phyloP scores from a whole-genome alignment of 2,797 vertebrate species.

The Synanceia verrucosa region DNA sequence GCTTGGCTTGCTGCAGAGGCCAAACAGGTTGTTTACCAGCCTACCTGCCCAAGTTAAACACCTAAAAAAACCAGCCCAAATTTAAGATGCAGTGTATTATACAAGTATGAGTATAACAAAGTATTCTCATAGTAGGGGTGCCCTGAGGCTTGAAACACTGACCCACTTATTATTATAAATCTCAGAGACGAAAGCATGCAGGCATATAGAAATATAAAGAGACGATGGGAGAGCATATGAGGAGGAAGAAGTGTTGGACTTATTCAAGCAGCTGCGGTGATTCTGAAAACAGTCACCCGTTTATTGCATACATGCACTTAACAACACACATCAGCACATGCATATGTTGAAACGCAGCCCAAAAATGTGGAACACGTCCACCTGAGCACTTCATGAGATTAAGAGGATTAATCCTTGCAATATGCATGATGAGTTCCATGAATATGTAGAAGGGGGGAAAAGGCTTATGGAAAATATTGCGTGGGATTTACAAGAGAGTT shows the following conservation, averaged over 20 bases:
- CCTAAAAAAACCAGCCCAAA: neutral
- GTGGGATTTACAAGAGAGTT: conserved; percentile 20
- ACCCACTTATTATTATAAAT: no score
- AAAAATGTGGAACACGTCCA: conserved; percentile 54
- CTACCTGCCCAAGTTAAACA: conserved; percentile 15
- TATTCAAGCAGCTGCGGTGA: conserved; percentile 20
- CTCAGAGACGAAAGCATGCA: neutral
- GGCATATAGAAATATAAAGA: conserved; percentile 9
- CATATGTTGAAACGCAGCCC: conserved; percentile 23
- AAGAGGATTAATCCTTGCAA: conserved; percentile 69
- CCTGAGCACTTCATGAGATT: conserved; percentile 64
- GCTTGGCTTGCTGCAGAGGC: conserved; percentile 13
- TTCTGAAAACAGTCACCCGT: neutral
- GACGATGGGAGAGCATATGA: neutral
- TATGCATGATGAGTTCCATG: conserved; percentile 61
- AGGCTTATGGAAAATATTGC: conserved; percentile 43
- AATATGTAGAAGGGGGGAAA: conserved; percentile 43
- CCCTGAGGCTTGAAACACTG: no score
- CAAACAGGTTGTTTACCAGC: conserved; percentile 44
- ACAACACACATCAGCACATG: conserved; percentile 10
- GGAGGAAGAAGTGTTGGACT: conserved; percentile 22
- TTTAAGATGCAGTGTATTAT: neutral
- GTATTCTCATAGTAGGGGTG: neutral
- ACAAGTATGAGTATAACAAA: no score
- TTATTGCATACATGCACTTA: neutral